Conservation (phyloP, 2,113 vertebrate genomes). For the Aramus guarauna region DNA sequence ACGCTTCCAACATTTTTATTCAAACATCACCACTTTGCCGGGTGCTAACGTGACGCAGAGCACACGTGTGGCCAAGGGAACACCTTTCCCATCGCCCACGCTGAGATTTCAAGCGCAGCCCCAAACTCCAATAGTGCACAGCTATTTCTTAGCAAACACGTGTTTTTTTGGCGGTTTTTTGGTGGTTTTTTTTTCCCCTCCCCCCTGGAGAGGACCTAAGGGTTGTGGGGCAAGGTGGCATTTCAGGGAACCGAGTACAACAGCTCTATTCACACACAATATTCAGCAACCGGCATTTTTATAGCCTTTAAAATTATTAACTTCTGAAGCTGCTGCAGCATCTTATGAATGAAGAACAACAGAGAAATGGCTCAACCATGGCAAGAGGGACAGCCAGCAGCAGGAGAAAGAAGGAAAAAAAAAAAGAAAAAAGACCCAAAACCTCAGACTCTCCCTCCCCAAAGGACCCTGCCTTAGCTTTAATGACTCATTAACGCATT, state of each 20-base stretch:
- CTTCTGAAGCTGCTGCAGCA: not conserved
- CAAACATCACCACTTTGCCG: not conserved
- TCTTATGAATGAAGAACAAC: not conserved
- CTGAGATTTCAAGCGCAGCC: not conserved
- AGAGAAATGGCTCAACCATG: not conserved
- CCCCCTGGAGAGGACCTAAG: not conserved
- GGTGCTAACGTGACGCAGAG: not conserved
- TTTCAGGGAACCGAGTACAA: not conserved
- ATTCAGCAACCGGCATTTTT: not conserved
- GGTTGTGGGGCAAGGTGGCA: not conserved
- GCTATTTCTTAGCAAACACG: not conserved
- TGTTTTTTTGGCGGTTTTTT: too few species aligned
- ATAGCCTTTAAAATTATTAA: not conserved
- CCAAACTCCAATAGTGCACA: fast-evolving
- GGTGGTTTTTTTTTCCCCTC: not conserved
- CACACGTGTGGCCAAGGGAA: not conserved
- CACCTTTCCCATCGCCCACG: fast-evolving
- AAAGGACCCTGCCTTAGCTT: not conserved
- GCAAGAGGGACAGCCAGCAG: not conserved
- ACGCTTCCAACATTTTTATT: not conserved
- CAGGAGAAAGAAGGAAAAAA: too few species aligned
- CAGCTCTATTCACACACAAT: not conserved
- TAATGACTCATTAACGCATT: constrained; percentile 46
- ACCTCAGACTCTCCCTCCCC: not conserved
- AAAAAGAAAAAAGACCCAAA: not conserved